Conservation (phyloP, 1,140 invertebrate species). For the Antheraea pernyi region DNA sequence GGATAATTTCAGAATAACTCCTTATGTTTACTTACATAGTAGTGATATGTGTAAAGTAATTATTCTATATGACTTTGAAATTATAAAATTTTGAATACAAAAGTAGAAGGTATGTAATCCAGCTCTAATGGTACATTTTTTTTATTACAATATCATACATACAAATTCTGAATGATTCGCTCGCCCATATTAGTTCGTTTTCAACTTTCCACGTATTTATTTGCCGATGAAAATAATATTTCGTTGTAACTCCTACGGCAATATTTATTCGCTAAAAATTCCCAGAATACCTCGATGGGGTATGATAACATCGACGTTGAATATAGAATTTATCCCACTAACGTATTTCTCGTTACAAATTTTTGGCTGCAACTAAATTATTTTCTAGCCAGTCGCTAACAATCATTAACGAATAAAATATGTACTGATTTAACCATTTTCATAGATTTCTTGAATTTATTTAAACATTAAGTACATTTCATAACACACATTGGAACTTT, state of each 20-base stretch:
- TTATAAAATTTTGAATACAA: background rate
- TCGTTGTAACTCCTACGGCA: background rate
- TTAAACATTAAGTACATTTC: slow-evolving; percentile 14
- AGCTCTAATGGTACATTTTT: background rate
- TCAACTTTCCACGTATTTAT: background rate
- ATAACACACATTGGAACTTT: slow-evolving; percentile 22
- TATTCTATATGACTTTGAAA: background rate
- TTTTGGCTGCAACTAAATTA: background rate
- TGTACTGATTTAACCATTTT: no score
- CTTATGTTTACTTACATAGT: slow-evolving; percentile 3
- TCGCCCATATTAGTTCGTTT: background rate
- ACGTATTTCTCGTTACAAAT: background rate
- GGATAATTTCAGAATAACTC: background rate
- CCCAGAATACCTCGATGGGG: background rate
- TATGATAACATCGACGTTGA: background rate
- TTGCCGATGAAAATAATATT: background rate
- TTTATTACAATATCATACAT: background rate
- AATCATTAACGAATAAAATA: background rate
- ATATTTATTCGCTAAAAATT: background rate
- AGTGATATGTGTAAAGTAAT: slow-evolving; percentile 1
- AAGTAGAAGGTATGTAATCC: background rate
- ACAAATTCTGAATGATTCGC: background rate
- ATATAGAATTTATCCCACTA: background rate
- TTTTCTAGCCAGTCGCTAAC: background rate
- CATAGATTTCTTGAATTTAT: background rate